Evolutionary conservation across 2,113 vertebrate genomes (phyloP).

Genomic region (Caretta caretta): DNA sequence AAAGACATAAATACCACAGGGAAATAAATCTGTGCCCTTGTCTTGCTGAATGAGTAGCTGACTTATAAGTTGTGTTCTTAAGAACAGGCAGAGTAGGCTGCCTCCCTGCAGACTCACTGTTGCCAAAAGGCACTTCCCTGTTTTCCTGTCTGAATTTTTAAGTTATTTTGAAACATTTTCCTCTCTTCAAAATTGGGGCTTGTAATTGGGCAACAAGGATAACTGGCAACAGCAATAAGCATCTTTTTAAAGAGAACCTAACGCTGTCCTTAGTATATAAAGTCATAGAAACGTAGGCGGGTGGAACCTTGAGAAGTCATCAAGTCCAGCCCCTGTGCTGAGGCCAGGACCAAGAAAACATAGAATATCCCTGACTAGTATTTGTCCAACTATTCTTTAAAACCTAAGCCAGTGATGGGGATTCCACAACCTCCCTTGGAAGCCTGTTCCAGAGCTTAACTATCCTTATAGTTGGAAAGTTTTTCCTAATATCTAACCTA

Average conservation of each 20-base stretch:
- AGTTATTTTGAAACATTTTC: conserved; percentile 12
- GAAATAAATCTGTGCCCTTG: conserved; percentile 38
- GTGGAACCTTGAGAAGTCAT: neutral
- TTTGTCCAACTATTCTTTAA: neutral
- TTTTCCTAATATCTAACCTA: neutral
- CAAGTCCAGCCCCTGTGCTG: neutral
- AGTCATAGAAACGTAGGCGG: neutral
- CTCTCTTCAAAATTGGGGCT: neutral
- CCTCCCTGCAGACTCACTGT: neutral
- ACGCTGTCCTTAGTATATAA: conserved; percentile 11
- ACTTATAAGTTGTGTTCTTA: neutral
- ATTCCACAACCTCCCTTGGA: neutral
- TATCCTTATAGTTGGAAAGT: neutral
- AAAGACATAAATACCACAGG: conserved; percentile 22
- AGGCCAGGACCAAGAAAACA: neutral
- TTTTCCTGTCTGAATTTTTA: neutral
- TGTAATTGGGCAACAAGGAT: neutral
- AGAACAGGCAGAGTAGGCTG: neutral
- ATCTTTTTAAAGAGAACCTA: neutral
- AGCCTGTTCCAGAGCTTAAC: neutral
- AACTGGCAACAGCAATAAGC: conserved; percentile 8
- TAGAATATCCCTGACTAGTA: neutral
- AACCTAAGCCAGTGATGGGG: neutral
- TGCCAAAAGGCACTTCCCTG: neutral
- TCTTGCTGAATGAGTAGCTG: neutral